Evolutionary conservation across 1,140 invertebrate species (phyloP).

Genomic region (Anastrepha ludens): DNA sequence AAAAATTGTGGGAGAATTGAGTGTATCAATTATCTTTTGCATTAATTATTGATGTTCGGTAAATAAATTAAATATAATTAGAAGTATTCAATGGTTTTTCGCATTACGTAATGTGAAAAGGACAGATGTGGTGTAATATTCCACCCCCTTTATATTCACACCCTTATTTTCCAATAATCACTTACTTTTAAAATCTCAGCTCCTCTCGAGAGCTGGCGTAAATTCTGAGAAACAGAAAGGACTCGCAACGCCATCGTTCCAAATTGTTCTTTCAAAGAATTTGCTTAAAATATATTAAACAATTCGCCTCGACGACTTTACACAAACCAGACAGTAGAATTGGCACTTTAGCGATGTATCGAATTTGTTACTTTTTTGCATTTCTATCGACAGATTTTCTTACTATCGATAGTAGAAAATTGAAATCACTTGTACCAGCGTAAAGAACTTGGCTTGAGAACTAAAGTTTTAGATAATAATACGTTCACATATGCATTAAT

Average conservation of each 20-base stretch:
- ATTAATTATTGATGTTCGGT: too few species aligned
- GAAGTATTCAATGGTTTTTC: constrained; percentile 26
- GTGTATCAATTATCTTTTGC: too few species aligned
- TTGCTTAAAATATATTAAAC: constrained; percentile 99
- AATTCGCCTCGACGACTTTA: constrained; percentile 86
- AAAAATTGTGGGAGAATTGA: constrained; percentile 33
- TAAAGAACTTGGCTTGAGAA: too few species aligned
- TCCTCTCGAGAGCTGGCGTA: constrained; percentile 67
- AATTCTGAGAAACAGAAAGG: constrained; percentile 69
- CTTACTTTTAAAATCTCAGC: constrained; percentile 68
- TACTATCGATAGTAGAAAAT: too few species aligned
- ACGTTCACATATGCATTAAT: too few species aligned
- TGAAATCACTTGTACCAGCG: too few species aligned
- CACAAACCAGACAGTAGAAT: constrained; percentile 15
- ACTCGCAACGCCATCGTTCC: constrained; percentile 72
- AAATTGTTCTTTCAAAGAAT: constrained; percentile 72
- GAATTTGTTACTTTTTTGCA: background rate
- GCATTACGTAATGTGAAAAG: constrained; percentile 56
- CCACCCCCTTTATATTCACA: constrained; percentile 13
- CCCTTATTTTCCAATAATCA: background rate
- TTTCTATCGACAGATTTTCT: too few species aligned
- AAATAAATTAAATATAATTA: too few species aligned
- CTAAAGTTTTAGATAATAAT: too few species aligned
- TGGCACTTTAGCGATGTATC: background rate
- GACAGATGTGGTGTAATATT: constrained; percentile 1